phyloP scores from a whole-genome alignment of 2,797 vertebrate species.

The Acridotheres tristis region DNA sequence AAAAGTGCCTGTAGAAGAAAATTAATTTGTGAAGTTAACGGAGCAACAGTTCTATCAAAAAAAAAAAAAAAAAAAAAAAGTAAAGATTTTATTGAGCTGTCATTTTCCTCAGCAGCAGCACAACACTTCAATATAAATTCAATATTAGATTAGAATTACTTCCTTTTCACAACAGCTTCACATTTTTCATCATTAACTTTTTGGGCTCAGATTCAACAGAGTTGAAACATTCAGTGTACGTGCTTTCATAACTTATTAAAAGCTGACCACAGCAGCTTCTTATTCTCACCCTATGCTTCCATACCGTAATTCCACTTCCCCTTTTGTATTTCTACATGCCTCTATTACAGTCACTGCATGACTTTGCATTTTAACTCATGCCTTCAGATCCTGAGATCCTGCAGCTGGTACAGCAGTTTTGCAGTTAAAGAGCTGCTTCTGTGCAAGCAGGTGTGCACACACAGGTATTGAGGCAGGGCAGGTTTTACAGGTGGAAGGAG shows the following conservation, averaged over 20 bases:
- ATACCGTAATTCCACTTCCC: background rate
- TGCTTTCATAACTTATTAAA: background rate
- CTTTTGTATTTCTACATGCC: background rate
- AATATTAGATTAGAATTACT: background rate
- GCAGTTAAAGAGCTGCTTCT: background rate
- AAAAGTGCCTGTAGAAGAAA: background rate
- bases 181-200: constrained; percentile 16
- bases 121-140: background rate
- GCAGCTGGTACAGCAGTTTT: background rate
- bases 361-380: background rate
- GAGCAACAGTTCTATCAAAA: background rate
- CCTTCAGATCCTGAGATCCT: background rate
- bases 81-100: background rate
- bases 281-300: background rate
- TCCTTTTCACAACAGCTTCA: background rate
- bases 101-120: background rate
- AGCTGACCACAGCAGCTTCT: background rate
- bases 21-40: background rate
- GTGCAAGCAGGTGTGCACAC: fast-evolving
- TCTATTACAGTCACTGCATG: background rate
- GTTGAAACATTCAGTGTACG: background rate
- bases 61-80: background rate
- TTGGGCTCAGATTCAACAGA: constrained; percentile 24
- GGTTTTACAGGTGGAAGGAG: background rate
- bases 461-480: background rate